Base-by-base conservation (phyloP, 2,888 invertebrate genomes). In the Tipula confusa region DNA sequence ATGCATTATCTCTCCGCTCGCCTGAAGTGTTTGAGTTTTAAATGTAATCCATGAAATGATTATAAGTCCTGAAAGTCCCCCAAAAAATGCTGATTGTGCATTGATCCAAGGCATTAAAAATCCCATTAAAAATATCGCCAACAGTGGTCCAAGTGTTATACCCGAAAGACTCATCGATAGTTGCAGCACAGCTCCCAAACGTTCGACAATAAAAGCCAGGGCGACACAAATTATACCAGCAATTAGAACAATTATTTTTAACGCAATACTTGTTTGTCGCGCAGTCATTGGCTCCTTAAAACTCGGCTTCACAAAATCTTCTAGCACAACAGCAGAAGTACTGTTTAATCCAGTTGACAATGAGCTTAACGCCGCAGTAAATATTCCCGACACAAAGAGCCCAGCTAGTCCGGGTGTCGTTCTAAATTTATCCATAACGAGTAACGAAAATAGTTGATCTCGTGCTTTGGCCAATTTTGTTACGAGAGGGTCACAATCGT, bases 301-400 rank as follows among this genome's bases (percentile, higher is more conserved):
- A 85, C 93, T 91, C 0, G 95, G 94, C 86, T 94, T 94, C 86
- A 94, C 92, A 87, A 95, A 92, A 87, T 96, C 95, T 90, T 95
- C 95, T 38, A 94, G 91, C 79, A 95, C 93, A 0, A 95, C 95
- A 7, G 95, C 95, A 0, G 95, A 93, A 93, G 95, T 93, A 0
- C 95, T 95, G 87, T 95, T 96, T 0, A 95, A 89, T 0, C 95
- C 95, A 11, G 95, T 95, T 0, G 95, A 95, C 87, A 95, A 91
- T 0, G 95, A 95, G 88, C 95, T 95, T 43, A 98, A 90, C 1
- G 97, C 96, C 9, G 97, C 97, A 89, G 97, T 96, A 87, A 97
- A 97, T 31, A 97, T 80, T 4, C 97, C 97, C 79, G 97, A 95
- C 0, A 97, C 93, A 87, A 97, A 97, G 0, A 97, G 90, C 33